Conservation (phyloP, 37 sponge, comb jelly and placozoan genomes). For the Cladorhizidae sp. region DNA sequence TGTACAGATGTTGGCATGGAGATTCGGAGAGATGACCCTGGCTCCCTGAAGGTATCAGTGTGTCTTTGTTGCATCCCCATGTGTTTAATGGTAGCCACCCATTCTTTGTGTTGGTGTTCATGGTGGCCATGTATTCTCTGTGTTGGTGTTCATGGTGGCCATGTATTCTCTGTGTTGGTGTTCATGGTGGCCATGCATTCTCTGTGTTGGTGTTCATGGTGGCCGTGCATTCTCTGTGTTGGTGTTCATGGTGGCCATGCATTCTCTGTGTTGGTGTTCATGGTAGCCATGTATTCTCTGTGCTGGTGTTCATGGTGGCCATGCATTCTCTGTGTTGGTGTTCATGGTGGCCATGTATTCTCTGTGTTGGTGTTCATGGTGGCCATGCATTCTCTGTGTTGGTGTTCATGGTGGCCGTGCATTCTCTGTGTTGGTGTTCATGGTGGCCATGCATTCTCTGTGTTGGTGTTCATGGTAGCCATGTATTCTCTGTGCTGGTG, state of each 20-base stretch:
- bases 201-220: neutral
- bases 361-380: no score
- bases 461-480: no score
- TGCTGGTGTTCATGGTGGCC: neutral
- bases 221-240: neutral
- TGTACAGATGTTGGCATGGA: constrained; percentile 84
- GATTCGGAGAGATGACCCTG: constrained; percentile 92
- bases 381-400: no score
- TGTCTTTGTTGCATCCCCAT: no score
- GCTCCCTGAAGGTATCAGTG: constrained; percentile 80
- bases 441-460: no score
- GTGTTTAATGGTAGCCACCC: no score
- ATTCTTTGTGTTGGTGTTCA: neutral
- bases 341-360: no score
- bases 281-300: no score
- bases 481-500: neutral
- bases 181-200: no score
- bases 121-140: neutral
- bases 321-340: neutral
- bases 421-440: neutral
- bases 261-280: no score
- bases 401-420: neutral
- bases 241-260: neutral
- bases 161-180: neutral
- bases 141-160: neutral